Percentiles rank a stretch among this genome's conserved stretches.
phyloP scores from a whole-genome alignment of 2,888 invertebrate species.

The Aphodius sticticus region DNA sequence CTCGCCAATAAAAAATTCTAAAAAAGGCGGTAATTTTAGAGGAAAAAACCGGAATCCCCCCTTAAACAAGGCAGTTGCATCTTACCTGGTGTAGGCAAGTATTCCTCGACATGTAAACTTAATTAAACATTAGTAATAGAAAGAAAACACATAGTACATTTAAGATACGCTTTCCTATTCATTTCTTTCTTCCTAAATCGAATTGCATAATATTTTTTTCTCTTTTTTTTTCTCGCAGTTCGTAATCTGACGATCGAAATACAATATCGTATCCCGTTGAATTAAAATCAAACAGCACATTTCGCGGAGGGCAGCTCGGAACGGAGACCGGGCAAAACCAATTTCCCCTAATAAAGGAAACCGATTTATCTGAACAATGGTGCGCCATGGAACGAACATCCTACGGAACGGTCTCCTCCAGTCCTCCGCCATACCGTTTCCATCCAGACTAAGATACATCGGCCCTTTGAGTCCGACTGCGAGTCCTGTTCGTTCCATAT shows the following conservation, averaged over 20 bases:
- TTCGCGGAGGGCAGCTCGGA: slow-evolving; percentile 8
- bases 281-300: slow-evolving; percentile 32
- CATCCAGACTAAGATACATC: not conserved
- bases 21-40: no score
- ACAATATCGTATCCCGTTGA: slow-evolving; percentile 8
- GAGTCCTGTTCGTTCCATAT: not conserved
- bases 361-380: slow-evolving; percentile 35
- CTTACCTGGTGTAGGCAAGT: no score
- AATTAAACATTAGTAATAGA: no score
- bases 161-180: not conserved
- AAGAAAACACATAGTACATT: no score
- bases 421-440: not conserved
- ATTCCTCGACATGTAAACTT: no score
- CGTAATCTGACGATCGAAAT: not conserved
- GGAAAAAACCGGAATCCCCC: no score
- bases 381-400: slow-evolving; percentile 23
- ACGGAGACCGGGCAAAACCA: slow-evolving; percentile 31
- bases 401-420: not conserved
- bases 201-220: not conserved
- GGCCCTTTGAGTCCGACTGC: not conserved
- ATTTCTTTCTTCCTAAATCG: not conserved
- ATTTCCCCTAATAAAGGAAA: slow-evolving; percentile 35
- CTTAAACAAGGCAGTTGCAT: no score
- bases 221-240: not conserved
- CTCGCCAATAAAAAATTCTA: no score